Evolutionary conservation across 2,888 invertebrate genomes (phyloP).

Genomic region (Hypomecis punctinalis): DNA sequence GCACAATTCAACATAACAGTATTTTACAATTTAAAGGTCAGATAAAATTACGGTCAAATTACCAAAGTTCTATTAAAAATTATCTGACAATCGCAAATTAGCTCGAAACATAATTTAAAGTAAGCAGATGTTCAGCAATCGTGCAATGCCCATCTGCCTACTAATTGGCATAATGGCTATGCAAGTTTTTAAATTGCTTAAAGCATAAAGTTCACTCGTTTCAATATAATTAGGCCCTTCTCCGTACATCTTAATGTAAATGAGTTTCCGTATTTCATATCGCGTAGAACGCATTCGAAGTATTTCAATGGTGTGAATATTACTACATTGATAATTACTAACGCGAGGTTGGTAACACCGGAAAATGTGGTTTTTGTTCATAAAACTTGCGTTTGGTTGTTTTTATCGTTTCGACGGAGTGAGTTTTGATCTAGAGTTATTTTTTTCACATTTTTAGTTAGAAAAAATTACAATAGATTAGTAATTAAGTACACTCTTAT

Average conservation of each 20-base stretch:
- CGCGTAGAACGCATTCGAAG: conserved; percentile 17
- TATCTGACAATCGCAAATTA: not conserved
- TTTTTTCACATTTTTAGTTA: too few species aligned
- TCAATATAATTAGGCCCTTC: conserved; percentile 13
- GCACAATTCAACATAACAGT: too few species aligned
- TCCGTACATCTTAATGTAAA: conserved; percentile 24
- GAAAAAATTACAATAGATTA: not conserved
- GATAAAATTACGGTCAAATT: too few species aligned
- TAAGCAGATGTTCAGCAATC: not conserved
- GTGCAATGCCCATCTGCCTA: not conserved
- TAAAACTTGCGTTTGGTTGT: not conserved
- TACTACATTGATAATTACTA: conserved; percentile 24
- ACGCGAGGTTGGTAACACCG: conserved; percentile 22
- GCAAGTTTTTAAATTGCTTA: conserved; percentile 5
- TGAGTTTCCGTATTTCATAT: conserved; percentile 31
- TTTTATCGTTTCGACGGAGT: not conserved
- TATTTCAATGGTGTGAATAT: conserved; percentile 37
- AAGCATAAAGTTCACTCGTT: conserved; percentile 19
- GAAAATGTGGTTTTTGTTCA: conserved; percentile 17
- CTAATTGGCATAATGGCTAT: not conserved
- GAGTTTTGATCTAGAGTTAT: too few species aligned
- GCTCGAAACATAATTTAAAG: not conserved
- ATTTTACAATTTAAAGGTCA: too few species aligned
- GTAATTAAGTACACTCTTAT: too few species aligned
- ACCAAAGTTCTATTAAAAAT: not conserved